phyloP scores from a whole-genome alignment of 2,888 invertebrate species.

The Proisotoma minuta region DNA sequence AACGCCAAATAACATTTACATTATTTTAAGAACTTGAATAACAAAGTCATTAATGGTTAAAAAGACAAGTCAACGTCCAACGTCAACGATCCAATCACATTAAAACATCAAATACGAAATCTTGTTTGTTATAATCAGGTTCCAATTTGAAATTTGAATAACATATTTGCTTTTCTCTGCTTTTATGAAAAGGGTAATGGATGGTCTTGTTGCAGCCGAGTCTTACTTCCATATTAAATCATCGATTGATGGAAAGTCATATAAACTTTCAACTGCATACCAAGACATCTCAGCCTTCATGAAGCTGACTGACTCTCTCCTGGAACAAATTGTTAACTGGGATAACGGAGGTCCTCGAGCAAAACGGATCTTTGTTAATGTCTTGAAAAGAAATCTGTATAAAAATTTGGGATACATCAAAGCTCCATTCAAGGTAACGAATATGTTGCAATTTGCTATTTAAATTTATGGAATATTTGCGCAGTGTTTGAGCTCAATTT shows the following conservation, averaged over 20 bases:
- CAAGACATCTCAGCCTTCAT: conserved; percentile 45
- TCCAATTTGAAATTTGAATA: no score
- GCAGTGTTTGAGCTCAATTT: no score
- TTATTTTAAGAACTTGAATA: no score
- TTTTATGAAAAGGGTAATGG: conserved; percentile 28
- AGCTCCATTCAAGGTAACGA: no score
- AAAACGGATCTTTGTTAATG: conserved; percentile 18
- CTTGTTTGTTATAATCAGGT: no score
- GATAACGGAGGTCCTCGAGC: conserved; percentile 30
- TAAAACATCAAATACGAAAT: no score
- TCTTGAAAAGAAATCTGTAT: conserved; percentile 34
- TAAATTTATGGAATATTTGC: no score
- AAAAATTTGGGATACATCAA: conserved; percentile 28
- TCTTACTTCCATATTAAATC: conserved; percentile 28
- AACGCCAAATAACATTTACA: no score
- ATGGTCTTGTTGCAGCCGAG: conserved; percentile 40
- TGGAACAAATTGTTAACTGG: conserved; percentile 47
- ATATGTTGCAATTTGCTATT: no score
- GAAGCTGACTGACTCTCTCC: conserved; percentile 48
- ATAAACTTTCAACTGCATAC: conserved; percentile 47
- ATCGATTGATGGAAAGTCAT: conserved; percentile 10
- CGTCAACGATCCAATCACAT: no score
- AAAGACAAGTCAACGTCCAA: no score
- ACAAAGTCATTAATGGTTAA: no score
- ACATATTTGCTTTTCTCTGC: background rate